Conservation (phyloP, 2,113 vertebrate species). For the Brienomyrus longianalis region DNA sequence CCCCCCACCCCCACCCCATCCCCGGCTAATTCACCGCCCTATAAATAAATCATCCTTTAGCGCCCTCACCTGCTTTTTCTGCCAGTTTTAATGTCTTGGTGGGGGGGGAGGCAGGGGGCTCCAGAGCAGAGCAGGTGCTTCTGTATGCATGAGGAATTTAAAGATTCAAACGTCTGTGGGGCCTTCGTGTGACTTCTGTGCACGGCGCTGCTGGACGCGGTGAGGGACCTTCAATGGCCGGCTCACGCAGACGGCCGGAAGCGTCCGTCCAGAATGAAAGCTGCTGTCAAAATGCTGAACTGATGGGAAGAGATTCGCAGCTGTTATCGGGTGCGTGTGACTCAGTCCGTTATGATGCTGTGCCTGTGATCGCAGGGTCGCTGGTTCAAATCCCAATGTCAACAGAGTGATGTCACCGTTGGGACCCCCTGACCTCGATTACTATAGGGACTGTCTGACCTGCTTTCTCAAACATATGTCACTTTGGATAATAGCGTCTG, state of each 20-base stretch:
- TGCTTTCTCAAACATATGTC: neutral
- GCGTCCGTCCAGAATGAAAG: neutral
- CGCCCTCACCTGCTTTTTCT: neutral
- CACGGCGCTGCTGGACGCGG: neutral
- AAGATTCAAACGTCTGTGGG: neutral
- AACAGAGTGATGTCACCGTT: neutral
- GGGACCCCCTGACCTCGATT: neutral
- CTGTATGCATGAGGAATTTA: neutral
- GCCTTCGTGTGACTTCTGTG: neutral
- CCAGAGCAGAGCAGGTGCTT: neutral
- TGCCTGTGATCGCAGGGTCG: neutral
- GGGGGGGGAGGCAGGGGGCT: neutral
- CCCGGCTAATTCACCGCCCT: neutral
- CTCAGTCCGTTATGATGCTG: neutral
- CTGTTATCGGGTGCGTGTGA: neutral
- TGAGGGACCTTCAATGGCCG: no score
- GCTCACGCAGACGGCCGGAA: neutral
- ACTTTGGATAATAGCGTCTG: neutral
- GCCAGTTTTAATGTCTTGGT: neutral
- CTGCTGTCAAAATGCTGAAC: neutral
- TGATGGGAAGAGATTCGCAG: neutral
- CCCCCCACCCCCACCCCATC: no score
- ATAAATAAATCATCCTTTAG: neutral
- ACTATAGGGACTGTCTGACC: neutral
- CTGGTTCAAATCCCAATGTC: neutral